These are phyloP conservation scores for Pelmatolapia mariae DNA, from an alignment of 2,113 vertebrate genomes.

Conservation along the genomic window DNA sequence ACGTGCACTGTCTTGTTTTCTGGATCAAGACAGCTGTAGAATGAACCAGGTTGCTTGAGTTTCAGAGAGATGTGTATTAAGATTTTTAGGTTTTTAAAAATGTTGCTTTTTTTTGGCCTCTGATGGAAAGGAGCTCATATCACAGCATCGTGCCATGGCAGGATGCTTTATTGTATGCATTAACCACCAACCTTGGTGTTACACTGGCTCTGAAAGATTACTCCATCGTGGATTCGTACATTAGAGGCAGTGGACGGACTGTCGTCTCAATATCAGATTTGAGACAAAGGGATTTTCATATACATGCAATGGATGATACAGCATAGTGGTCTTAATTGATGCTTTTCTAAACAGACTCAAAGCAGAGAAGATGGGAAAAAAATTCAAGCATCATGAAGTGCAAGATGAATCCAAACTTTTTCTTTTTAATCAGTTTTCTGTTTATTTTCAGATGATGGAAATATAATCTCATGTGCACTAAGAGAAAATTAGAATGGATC, in stretches of 20 bases:
- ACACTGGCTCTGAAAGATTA: slow-evolving; percentile 43
- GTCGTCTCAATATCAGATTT: slow-evolving; percentile 28
- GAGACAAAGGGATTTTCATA: slow-evolving; percentile 47
- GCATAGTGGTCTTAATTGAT: slow-evolving; percentile 46
- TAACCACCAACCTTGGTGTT: slow-evolving; percentile 56
- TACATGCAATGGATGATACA: slow-evolving; percentile 62
- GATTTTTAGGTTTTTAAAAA: slow-evolving; percentile 51
- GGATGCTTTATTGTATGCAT: slow-evolving; percentile 67
- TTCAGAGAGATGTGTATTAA: slow-evolving; percentile 46
- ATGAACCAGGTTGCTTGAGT: slow-evolving; percentile 47
- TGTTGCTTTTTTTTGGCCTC: slow-evolving; percentile 26
- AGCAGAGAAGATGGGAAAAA: slow-evolving; percentile 1
- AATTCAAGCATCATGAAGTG: slow-evolving; percentile 40
- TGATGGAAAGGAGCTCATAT: slow-evolving; percentile 54
- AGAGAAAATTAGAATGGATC: slow-evolving; percentile 51
- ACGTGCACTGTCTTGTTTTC: slow-evolving; percentile 55
- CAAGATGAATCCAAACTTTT: slow-evolving; percentile 43
- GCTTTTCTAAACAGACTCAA: slow-evolving; percentile 59
- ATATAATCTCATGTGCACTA: slow-evolving; percentile 64
- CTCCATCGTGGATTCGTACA: slow-evolving; percentile 33
- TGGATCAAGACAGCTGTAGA: slow-evolving; percentile 38
- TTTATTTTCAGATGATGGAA: slow-evolving; percentile 44
- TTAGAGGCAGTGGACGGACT: slow-evolving; percentile 33
- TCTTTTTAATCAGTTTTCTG: slow-evolving; percentile 5
- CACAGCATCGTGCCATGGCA: slow-evolving; percentile 59